These are phyloP conservation scores for Phyllotis vaccarum DNA, from an alignment of 2,797 vertebrate genomes.

Conservation along the genomic window DNA sequence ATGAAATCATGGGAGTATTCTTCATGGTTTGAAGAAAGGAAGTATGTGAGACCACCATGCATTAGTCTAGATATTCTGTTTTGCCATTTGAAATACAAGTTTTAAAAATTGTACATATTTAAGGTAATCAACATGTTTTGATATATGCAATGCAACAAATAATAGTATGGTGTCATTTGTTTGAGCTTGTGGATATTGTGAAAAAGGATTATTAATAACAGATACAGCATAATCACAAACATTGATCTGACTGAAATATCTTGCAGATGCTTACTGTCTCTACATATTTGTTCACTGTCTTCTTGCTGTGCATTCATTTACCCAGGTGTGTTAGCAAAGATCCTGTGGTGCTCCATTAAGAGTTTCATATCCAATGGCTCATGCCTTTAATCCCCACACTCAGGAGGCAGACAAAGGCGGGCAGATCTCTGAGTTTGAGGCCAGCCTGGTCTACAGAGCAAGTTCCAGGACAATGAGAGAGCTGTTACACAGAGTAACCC, in stretches of 20 bases:
- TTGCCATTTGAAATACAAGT: constrained; percentile 43
- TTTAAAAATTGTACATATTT: neutral
- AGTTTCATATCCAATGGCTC: neutral
- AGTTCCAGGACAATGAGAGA: neutral
- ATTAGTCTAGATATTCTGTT: constrained; percentile 10
- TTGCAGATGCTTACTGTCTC: neutral
- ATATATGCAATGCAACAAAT: neutral
- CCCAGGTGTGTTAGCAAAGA: neutral
- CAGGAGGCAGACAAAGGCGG: neutral
- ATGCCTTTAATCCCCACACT: neutral
- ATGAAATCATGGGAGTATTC: constrained; percentile 22
- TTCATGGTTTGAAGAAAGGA: neutral
- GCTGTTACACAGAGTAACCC: neutral
- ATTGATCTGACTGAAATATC: neutral
- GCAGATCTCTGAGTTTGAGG: neutral
- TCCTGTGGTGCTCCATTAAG: neutral
- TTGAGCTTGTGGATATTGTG: constrained; percentile 48
- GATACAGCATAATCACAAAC: neutral
- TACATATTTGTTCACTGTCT: constrained; percentile 35
- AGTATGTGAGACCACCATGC: neutral
- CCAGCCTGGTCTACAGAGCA: neutral
- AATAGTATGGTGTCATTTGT: neutral
- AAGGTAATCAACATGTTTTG: neutral
- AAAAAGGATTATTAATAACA: neutral
- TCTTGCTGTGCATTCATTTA: constrained; percentile 23